These are phyloP conservation scores for Trachelus stipa DNA, from an alignment of 2,888 invertebrate genomes.

Conservation along the genomic window DNA sequence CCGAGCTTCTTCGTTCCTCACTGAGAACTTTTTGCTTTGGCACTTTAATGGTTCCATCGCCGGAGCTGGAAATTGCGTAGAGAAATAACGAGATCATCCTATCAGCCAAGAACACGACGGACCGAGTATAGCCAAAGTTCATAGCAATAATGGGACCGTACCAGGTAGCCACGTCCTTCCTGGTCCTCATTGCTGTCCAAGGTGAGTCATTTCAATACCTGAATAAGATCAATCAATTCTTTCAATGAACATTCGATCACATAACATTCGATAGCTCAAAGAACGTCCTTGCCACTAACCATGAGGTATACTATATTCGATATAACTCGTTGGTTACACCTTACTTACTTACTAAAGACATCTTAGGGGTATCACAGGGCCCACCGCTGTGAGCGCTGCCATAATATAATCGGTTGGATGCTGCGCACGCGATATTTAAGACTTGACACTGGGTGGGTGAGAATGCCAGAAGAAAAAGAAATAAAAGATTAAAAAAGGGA, in stretches of 20 bases:
- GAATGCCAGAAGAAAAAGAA: background rate
- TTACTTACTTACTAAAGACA: background rate
- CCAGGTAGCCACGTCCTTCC: constrained; percentile 50
- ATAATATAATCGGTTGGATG: background rate
- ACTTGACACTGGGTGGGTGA: background rate
- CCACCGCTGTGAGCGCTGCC: background rate
- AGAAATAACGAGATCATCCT: background rate
- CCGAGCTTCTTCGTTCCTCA: constrained; percentile 56
- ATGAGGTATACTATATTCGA: background rate
- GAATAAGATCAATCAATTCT: background rate
- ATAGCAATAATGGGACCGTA: constrained; percentile 47
- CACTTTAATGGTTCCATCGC: constrained; percentile 14
- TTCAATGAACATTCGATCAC: background rate
- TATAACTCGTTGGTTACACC: background rate
- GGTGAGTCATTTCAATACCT: constrained; percentile 48
- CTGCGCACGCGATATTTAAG: background rate
- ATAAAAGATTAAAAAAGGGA: background rate
- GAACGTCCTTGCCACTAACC: background rate
- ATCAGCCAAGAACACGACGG: background rate
- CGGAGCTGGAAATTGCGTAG: constrained; percentile 6
- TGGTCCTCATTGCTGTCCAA: constrained; percentile 53
- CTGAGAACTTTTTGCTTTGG: constrained; percentile 20
- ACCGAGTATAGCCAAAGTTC: constrained; percentile 20
- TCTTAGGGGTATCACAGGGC: background rate
- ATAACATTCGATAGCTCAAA: background rate